Conservation (phyloP, 2,797 vertebrate genomes). For the Acrossocheilus wenchowensis region DNA sequence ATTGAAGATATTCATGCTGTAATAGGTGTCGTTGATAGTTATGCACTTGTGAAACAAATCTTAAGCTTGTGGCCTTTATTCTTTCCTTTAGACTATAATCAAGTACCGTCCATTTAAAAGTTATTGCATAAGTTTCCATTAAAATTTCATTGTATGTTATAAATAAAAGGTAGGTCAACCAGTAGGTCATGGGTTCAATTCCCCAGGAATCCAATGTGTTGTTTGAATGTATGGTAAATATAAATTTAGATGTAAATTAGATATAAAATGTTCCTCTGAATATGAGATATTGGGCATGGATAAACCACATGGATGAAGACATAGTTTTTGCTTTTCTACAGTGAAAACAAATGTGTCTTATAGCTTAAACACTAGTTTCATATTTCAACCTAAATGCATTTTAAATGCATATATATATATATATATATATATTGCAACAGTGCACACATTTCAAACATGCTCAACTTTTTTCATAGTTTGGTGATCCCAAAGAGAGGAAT, state of each 20-base stretch:
- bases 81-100: background rate
- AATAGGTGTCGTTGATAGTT: background rate
- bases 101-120: background rate
- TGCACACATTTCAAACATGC: background rate
- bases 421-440: background rate
- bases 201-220: background rate
- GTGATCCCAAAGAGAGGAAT: background rate
- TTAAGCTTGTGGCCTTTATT: conserved; percentile 6
- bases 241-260: background rate
- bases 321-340: background rate
- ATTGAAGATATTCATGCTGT: conserved; percentile 21
- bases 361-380: background rate
- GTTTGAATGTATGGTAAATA: background rate
- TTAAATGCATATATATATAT: background rate
- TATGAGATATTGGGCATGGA: background rate
- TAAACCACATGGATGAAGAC: conserved; percentile 2
- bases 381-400: background rate
- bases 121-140: background rate
- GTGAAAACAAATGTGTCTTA: background rate
- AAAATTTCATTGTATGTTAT: too few relatives aligned
- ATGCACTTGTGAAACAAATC: background rate
- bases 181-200: background rate
- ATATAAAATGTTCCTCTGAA: background rate
- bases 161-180: background rate
- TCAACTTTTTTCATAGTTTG: background rate